A percentile compares a stretch with the other conserved stretches of the same genome.
phyloP scores from a whole-genome alignment of 2,113 vertebrate species.

The Rissa tridactyla region DNA sequence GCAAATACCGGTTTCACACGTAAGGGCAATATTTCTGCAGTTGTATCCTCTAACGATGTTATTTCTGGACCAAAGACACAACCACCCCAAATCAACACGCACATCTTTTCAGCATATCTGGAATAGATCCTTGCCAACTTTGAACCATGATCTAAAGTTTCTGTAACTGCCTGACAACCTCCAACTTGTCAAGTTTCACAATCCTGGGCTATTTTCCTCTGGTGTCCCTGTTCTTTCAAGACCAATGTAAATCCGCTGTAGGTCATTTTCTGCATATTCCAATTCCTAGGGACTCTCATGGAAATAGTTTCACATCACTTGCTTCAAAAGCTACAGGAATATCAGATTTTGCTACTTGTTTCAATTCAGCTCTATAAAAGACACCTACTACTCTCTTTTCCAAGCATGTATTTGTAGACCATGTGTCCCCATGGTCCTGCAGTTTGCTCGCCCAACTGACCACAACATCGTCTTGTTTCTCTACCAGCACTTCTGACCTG shows the following conservation, averaged over 20 bases:
- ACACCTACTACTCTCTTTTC: neutral
- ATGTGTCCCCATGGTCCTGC: too few relatives aligned
- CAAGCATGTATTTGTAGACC: rapidly evolving
- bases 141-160: neutral
- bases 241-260: neutral
- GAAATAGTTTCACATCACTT: neutral
- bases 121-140: neutral
- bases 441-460: neutral
- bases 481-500: neutral
- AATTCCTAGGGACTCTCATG: neutral
- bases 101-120: too few relatives aligned
- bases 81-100: neutral
- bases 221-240: neutral
- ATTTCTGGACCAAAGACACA: neutral
- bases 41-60: neutral
- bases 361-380: neutral
- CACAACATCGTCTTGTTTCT: neutral
- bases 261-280: neutral
- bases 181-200: neutral
- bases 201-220: neutral
- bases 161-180: neutral
- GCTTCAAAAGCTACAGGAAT: neutral
- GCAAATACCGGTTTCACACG: neutral
- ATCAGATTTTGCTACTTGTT: neutral
- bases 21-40: neutral